Percentiles rank a stretch among this genome's conserved stretches.
phyloP scores from a whole-genome alignment of 2,888 invertebrate genomes.

The Coelopa pilipes region DNA sequence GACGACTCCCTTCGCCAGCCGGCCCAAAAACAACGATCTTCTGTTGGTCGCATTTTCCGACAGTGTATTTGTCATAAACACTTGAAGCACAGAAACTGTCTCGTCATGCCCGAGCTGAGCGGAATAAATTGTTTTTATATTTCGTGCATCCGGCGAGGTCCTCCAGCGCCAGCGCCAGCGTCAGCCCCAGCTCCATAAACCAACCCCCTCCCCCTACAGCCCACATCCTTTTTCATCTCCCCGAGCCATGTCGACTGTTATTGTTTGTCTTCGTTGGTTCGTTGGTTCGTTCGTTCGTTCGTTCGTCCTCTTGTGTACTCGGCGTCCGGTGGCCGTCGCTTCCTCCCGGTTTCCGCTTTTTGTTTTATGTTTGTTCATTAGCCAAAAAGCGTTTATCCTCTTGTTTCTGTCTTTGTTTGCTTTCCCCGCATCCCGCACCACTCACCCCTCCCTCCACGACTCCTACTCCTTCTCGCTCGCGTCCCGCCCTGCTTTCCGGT shows the following conservation, averaged over 20 bases:
- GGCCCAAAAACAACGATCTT: too few species aligned
- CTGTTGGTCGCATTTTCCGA: too few species aligned
- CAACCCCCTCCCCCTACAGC: not conserved
- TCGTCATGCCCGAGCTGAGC: not conserved
- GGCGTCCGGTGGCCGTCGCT: constrained; percentile 22
- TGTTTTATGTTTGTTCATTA: constrained; percentile 33
- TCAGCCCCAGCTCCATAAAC: not conserved
- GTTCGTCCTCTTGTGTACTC: constrained; percentile 11
- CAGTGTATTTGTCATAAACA: constrained; percentile 11
- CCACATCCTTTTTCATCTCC: constrained; percentile 11
- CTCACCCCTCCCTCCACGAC: too few species aligned
- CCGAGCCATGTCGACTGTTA: constrained; percentile 6
- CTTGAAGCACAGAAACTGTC: not conserved
- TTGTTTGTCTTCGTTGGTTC: constrained; percentile 25
- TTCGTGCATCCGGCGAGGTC: not conserved
- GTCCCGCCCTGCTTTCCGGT: too few species aligned
- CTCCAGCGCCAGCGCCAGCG: too few species aligned
- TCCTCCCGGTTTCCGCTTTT: constrained; percentile 8
- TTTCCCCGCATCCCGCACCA: too few species aligned
- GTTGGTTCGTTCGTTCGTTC: too few species aligned
- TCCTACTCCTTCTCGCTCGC: too few species aligned
- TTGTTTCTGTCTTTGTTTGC: not conserved
- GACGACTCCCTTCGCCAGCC: too few species aligned
- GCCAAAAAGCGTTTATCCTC: constrained; percentile 24
- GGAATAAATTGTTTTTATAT: constrained; percentile 13